These are phyloP conservation scores for Carassius auratus DNA, from an alignment of 2,113 vertebrate genomes.

Conservation along the genomic window DNA sequence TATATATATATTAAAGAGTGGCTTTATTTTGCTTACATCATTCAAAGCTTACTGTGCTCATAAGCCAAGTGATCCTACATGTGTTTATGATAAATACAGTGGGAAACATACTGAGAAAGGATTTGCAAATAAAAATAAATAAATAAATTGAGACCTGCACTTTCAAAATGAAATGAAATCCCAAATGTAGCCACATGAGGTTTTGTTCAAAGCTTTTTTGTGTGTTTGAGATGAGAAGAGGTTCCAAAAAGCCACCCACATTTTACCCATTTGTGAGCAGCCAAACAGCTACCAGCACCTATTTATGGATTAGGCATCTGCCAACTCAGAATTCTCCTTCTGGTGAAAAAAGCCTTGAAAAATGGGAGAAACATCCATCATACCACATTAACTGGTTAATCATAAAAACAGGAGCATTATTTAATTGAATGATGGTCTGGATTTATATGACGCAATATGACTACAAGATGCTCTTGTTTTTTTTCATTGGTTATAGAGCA, in stretches of 20 bases:
- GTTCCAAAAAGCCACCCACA: conserved; percentile 75
- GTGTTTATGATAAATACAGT: conserved; percentile 67
- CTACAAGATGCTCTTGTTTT: conserved; percentile 15
- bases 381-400: conserved; percentile 69
- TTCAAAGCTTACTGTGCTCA: conserved; percentile 33
- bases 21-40: conserved; percentile 55
- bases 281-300: conserved; percentile 74
- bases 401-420: conserved; percentile 71
- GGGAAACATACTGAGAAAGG: conserved; percentile 66
- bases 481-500: neutral
- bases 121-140: conserved; percentile 51
- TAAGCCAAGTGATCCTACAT: conserved; percentile 59
- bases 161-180: conserved; percentile 61
- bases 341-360: conserved; percentile 61
- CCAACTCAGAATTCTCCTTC: conserved; percentile 71
- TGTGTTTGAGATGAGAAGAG: conserved; percentile 59
- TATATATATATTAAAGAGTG: conserved; percentile 28
- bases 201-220: conserved; percentile 70
- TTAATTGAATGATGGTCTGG: conserved; percentile 65
- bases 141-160: conserved; percentile 44
- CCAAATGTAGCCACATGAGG: conserved; percentile 64
- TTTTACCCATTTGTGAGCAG: conserved; percentile 68
- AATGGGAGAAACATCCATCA: conserved; percentile 73
- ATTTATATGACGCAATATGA: conserved; percentile 57
- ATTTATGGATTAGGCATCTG: conserved; percentile 76